Conservation (phyloP, 2,113 vertebrate species). For the Eolophus roseicapilla region DNA sequence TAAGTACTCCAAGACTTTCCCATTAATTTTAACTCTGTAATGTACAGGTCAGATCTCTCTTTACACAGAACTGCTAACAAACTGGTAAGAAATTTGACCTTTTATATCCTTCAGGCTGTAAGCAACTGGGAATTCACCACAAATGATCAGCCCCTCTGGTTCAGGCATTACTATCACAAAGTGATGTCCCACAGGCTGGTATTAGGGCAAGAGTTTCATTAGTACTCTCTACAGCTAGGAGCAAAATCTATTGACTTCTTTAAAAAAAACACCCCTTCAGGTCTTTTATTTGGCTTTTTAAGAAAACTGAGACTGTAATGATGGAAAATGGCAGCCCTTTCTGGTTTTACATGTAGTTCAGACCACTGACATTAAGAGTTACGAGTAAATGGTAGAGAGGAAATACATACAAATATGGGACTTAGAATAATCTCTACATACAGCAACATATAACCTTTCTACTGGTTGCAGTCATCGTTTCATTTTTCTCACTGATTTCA, state of each 20-base stretch:
- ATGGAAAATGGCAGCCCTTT: not conserved
- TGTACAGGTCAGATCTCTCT: not conserved
- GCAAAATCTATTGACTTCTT: not conserved
- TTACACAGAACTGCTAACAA: not conserved
- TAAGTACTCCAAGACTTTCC: not conserved
- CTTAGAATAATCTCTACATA: not conserved
- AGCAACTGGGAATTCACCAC: not conserved
- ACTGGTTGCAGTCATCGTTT: not conserved
- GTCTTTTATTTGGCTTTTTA: not conserved
- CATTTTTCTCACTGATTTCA: slow-evolving; percentile 2
- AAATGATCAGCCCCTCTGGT: not conserved
- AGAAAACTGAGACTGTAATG: not conserved
- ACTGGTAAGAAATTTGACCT: not conserved
- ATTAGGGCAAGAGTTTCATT: not conserved
- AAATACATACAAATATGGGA: not conserved
- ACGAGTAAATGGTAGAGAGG: not conserved
- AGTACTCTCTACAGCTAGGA: not conserved
- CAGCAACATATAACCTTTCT: not conserved
- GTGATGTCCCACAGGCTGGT: not conserved
- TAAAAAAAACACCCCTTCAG: not conserved
- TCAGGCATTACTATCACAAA: accelerated
- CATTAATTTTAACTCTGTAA: not conserved
- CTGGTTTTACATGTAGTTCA: not conserved
- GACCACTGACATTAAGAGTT: not conserved
- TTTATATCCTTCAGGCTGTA: not conserved